Conservation (phyloP, 2,888 invertebrate species). For the Drosophila hawaiiensis region DNA sequence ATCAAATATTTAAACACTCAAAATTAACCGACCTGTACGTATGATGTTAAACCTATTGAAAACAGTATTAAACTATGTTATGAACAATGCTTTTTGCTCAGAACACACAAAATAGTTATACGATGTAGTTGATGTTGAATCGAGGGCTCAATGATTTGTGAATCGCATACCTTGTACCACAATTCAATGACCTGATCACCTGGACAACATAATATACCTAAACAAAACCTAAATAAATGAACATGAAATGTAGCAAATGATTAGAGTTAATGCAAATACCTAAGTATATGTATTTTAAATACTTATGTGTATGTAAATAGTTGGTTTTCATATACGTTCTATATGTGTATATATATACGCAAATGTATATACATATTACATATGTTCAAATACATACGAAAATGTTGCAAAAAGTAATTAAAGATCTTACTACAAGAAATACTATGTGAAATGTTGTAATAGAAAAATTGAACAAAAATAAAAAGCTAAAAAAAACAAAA, state of each 20-base stretch:
- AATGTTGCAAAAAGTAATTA: conserved; percentile 49
- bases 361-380: conserved; percentile 44
- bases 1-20: conserved; percentile 43
- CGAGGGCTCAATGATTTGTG: conserved; percentile 40
- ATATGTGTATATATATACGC: conserved; percentile 40
- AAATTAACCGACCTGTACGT: conserved; percentile 22
- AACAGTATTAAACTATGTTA: conserved; percentile 50
- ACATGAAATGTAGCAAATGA: conserved; percentile 32
- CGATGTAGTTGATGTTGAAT: conserved; percentile 40
- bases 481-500: conserved; percentile 25
- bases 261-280: conserved; percentile 32
- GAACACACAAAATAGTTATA: conserved; percentile 35
- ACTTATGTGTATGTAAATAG: conserved; percentile 71
- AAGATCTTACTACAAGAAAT: conserved; percentile 27
- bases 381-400: conserved; percentile 54
- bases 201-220: conserved; percentile 34
- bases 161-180: conserved; percentile 55
- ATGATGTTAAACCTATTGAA: conserved; percentile 41
- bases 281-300: conserved; percentile 52
- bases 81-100: conserved; percentile 51
- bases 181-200: conserved; percentile 57
- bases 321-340: conserved; percentile 59
- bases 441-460: conserved; percentile 44
- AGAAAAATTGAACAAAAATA: conserved; percentile 36
- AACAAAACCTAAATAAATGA: conserved; percentile 6